Base-by-base conservation (phyloP, 2,888 invertebrate genomes). In the Cantharis lateralis region DNA sequence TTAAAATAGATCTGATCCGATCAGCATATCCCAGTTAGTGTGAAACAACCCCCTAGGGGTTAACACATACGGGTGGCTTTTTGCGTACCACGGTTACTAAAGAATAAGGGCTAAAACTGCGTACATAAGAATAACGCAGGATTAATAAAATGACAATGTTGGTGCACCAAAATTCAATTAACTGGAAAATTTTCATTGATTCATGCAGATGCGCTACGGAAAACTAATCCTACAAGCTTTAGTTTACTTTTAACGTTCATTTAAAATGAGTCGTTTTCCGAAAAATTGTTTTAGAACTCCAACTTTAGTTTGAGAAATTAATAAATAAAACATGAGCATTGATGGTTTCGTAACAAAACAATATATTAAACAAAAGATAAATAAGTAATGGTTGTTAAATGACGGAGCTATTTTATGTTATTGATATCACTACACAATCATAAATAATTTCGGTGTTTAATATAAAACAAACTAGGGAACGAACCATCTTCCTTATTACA, bases 11-110 rank as follows among this genome's bases (percentile, higher is more conserved):
- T 82, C 83, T 83, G 84, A 86, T 86, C 85, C 83, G 85, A 86
- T 85, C 85, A 85, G 84, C 84, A 82, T 82, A 84, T 84, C 81
- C 82, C 84, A 83, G 85, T 86, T 86, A 86, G 86, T 85, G 86
- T 85, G 86, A 87, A 87, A 88, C 87, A 88, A 88, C 86, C 84
- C 87, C 87, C 86, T 78, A 76, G 87, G 86, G 87, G 86, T 82
- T 76, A 64, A 71, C 71, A 70, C 75, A 77, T 75, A 74, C 78
- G 79, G 69, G 77, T 66, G 61, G 77, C 70, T 74, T 73, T 76
- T 62, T 75, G 20, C 76, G 76, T 75, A 73, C 72, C 77, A 76
- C 74, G 74, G 74, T 78, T 62, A 73, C 75, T 69, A 75, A 75
- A 73, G 76, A 76, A 79, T 78, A 78, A 78, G 80, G 80, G 79